These are phyloP conservation scores for Athalia circularis DNA, from an alignment of 2,888 invertebrate species.

Conservation along the genomic window DNA sequence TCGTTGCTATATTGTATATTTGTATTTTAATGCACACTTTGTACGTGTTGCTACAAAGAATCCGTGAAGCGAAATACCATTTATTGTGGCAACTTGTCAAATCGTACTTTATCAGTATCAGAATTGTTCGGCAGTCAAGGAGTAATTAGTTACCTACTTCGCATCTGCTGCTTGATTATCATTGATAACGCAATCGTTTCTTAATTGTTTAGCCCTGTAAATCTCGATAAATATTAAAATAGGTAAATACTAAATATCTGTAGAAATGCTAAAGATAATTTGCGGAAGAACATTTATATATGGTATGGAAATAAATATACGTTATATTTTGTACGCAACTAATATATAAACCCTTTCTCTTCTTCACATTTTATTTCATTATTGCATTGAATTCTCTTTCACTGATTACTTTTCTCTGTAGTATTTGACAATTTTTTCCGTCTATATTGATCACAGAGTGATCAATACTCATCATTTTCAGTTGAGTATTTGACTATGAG, in stretches of 20 bases:
- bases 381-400: slow-evolving; percentile 1
- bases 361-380: slow-evolving; percentile 20
- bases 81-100: not conserved
- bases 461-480: not conserved
- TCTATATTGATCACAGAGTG: slow-evolving; percentile 4
- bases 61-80: not conserved
- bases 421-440: not conserved
- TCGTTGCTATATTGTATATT: not conserved
- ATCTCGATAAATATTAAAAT: slow-evolving; percentile 18
- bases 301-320: slow-evolving; percentile 43
- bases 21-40: slow-evolving; percentile 1
- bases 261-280: slow-evolving; percentile 32
- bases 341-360: slow-evolving; percentile 27
- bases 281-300: slow-evolving; percentile 38
- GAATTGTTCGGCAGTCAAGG: slow-evolving; percentile 13
- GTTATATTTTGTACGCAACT: slow-evolving; percentile 44
- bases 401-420: not conserved
- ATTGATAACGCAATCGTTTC: slow-evolving; percentile 17
- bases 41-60: not conserved
- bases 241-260: slow-evolving; percentile 20
- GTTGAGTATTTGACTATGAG: slow-evolving; percentile 1
- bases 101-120: not conserved
- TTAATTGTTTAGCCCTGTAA: slow-evolving; percentile 27
- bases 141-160: slow-evolving; percentile 20
- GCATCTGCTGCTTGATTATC: slow-evolving; percentile 4